Evolutionary conservation across 2,113 vertebrate genomes (phyloP).

Genomic region (Leptobrachium leishanense): DNA sequence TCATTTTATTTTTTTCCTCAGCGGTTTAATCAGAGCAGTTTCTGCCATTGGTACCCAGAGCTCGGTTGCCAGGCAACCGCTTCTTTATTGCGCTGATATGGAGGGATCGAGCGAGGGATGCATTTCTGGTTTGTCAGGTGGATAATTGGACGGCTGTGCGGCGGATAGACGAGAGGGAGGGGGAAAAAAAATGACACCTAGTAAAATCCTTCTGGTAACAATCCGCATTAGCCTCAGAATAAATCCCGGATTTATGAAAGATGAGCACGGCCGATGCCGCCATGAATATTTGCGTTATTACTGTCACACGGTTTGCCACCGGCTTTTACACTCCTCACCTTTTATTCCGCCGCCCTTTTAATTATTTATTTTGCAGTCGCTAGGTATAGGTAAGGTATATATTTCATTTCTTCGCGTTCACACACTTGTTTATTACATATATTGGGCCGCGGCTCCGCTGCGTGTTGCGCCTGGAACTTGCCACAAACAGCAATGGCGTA

Average conservation of each 20-base stretch:
- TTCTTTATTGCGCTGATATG: constrained; percentile 33
- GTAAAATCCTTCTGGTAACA: constrained; percentile 44
- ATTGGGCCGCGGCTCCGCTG: no score
- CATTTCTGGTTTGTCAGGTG: constrained; percentile 56
- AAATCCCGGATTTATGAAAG: constrained; percentile 42
- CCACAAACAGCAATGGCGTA: no score
- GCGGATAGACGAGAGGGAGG: constrained; percentile 22
- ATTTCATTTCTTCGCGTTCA: background rate
- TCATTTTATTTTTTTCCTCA: background rate
- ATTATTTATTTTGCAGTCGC: constrained; percentile 6
- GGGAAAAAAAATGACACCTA: constrained; percentile 53
- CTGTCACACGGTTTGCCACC: constrained; percentile 21
- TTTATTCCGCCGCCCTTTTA: background rate
- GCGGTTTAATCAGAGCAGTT: constrained; percentile 33
- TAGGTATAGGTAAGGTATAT: background rate
- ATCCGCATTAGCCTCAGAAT: constrained; percentile 35
- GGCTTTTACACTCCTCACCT: constrained; percentile 15
- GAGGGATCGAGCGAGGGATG: constrained; percentile 36
- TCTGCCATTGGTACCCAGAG: constrained; percentile 14
- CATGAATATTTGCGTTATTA: constrained; percentile 40
- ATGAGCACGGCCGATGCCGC: constrained; percentile 13
- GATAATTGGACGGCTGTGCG: constrained; percentile 58
- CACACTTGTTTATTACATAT: no score
- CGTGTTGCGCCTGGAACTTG: no score
- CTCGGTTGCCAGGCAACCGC: constrained; percentile 38